phyloP scores from a whole-genome alignment of 30 jellyfish, hydroid and myxozoan species.

The Aurelia aurita region DNA sequence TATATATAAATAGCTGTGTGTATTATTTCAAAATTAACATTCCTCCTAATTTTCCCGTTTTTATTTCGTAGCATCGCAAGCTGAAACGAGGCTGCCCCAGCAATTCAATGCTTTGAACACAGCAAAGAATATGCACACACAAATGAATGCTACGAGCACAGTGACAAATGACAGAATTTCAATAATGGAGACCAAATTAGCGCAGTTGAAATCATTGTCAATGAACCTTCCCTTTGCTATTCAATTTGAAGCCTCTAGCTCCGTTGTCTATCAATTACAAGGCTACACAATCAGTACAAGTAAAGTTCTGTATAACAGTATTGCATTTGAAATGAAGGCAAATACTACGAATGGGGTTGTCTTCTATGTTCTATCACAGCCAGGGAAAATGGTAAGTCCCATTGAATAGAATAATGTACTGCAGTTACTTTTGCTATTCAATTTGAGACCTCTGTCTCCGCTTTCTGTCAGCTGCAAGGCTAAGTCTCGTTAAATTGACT shows the following conservation, averaged over 20 bases:
- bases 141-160: conserved; percentile 50
- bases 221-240: conserved; percentile 87
- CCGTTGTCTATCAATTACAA: conserved; percentile 55
- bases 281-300: conserved; percentile 58
- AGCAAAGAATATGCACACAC: conserved; percentile 34
- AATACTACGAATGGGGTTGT: conserved; percentile 76
- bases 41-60: too few species aligned
- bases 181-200: conserved; percentile 69
- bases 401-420: neutral
- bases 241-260: conserved; percentile 42
- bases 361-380: conserved; percentile 71
- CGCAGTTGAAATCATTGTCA: conserved; percentile 47
- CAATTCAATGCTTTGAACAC: conserved; percentile 53
- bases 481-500: too few species aligned
- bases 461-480: too few species aligned
- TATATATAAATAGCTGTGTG: too few species aligned
- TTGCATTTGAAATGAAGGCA: conserved; percentile 80
- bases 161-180: conserved; percentile 14
- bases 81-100: conserved; percentile 69
- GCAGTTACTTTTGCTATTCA: neutral
- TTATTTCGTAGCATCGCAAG: conserved; percentile 57
- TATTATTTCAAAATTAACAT: too few species aligned
- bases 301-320: conserved; percentile 43
- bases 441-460: neutral
- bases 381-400: conserved; percentile 73